Percentiles rank a stretch among this genome's conserved stretches.
Evolutionary conservation across 64 coral and sea anemone genomes (phyloP).

Genomic region (Actinia equina): DNA sequence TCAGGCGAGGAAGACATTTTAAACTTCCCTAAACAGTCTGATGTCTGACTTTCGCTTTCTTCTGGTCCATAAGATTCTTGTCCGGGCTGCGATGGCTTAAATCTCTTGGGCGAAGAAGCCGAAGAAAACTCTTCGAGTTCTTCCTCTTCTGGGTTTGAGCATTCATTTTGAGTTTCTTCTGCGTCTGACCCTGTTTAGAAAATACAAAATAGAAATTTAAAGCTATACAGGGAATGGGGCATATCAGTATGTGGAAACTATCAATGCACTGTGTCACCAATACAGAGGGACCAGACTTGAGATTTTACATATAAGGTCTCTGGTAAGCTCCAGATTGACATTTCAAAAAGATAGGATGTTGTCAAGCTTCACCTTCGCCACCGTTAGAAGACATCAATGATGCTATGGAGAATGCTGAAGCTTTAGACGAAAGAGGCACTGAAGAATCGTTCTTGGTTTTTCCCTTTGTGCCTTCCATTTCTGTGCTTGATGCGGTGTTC

Average conservation of each 20-base stretch:
- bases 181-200: background rate
- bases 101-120: slow-evolving; percentile 1
- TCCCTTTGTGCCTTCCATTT: slow-evolving; percentile 23
- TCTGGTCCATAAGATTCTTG: background rate
- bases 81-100: background rate
- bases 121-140: background rate
- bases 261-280: background rate
- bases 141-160: background rate
- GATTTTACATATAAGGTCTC: slow-evolving; percentile 4
- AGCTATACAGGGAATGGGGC: background rate
- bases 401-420: slow-evolving; percentile 94
- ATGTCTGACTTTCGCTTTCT: background rate
- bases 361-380: slow-evolving; percentile 36
- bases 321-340: background rate
- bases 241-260: background rate
- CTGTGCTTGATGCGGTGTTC: slow-evolving; percentile 23
- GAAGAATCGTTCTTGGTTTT: background rate
- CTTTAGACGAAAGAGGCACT: slow-evolving; percentile 64
- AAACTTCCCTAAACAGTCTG: background rate
- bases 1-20: slow-evolving; percentile 2
- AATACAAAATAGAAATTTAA: background rate
- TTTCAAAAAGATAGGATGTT: slow-evolving; percentile 15
- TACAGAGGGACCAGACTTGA: background rate
- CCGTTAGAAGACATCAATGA: slow-evolving; percentile 78
- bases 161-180: background rate